Conservation (phyloP, 1,140 invertebrate genomes). For the Panonychus citri region DNA sequence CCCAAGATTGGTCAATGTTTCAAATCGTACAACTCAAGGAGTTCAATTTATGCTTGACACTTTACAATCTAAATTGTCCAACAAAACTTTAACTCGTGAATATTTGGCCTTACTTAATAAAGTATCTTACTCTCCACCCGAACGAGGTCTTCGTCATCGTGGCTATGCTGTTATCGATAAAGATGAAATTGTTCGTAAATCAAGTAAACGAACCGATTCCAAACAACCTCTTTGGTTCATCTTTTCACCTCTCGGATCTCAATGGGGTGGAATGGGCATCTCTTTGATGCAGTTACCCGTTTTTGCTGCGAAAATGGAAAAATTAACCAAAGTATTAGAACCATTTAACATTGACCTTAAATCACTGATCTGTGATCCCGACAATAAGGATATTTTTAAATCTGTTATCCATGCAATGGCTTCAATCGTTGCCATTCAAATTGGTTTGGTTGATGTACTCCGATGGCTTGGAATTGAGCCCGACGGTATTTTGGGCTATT, state of each 20-base stretch:
- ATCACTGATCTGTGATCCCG: conserved; percentile 48
- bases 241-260: conserved; percentile 86
- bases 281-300: conserved; percentile 49
- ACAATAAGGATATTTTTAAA: conserved; percentile 56
- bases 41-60: conserved; percentile 21
- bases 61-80: conserved; percentile 12
- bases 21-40: conserved; percentile 16
- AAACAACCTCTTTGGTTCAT: conserved; percentile 37
- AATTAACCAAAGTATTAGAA: conserved; percentile 44
- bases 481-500: conserved; percentile 86
- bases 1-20: conserved; percentile 4
- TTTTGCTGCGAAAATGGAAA: conserved; percentile 49
- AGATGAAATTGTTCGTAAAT: background rate
- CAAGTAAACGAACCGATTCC: background rate
- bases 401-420: conserved; percentile 56
- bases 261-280: conserved; percentile 82
- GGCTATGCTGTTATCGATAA: background rate
- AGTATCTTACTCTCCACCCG: background rate
- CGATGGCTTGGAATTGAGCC: conserved; percentile 46
- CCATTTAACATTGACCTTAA: conserved; percentile 54
- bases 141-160: background rate
- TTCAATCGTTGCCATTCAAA: conserved; percentile 78
- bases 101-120: conserved; percentile 72
- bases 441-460: conserved; percentile 71
- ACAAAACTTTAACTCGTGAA: conserved; percentile 44